These are phyloP conservation scores for Cyanistes caeruleus DNA, from an alignment of 2,113 vertebrate genomes.

Conservation along the genomic window DNA sequence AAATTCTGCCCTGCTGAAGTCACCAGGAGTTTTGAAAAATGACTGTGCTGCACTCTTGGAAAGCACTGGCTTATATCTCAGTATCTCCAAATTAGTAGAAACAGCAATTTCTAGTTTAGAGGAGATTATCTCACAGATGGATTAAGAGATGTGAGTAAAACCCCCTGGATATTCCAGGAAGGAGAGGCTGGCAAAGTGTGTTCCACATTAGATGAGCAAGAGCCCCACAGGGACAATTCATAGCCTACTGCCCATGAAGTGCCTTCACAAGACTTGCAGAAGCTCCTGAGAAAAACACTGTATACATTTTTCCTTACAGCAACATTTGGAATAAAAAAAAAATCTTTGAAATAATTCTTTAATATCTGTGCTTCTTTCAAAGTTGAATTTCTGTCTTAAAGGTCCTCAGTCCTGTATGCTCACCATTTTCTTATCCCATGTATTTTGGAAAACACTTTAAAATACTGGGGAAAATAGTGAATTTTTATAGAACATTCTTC, in stretches of 20 bases:
- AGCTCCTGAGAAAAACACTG: neutral
- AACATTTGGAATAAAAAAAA: neutral
- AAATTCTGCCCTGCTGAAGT: neutral
- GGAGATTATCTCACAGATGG: neutral
- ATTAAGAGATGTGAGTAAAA: neutral
- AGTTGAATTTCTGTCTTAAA: neutral
- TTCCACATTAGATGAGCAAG: neutral
- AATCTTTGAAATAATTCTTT: neutral
- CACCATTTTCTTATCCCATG: neutral
- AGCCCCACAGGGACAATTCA: accelerated
- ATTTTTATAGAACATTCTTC: constrained; percentile 3
- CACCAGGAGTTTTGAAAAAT: neutral
- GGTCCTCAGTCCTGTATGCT: neutral
- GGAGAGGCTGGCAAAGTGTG: neutral
- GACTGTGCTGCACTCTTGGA: neutral
- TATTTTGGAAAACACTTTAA: neutral
- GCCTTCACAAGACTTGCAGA: neutral
- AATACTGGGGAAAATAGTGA: neutral
- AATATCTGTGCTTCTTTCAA: neutral
- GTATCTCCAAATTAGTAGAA: neutral
- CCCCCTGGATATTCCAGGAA: neutral
- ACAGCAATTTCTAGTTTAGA: neutral
- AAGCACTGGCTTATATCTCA: neutral
- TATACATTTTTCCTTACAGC: neutral
- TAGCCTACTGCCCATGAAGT: neutral